Base-by-base conservation (phyloP, 2,888 invertebrate genomes). In the Pediacus dermestoides region DNA sequence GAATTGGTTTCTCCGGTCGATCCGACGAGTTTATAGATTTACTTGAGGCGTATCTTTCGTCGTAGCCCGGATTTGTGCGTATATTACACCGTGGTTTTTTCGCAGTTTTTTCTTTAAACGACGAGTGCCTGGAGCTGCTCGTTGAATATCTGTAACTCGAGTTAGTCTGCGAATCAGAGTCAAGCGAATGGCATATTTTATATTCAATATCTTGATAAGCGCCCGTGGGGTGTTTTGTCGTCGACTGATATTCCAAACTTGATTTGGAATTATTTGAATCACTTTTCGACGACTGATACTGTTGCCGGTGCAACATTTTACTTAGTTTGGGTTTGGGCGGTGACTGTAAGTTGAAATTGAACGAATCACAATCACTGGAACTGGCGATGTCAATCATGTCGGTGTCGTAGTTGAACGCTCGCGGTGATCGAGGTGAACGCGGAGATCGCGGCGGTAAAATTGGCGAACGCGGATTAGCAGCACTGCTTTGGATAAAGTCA, bases 41-140 rank as follows among this genome's bases (percentile, higher is more conserved):
- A 31, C 53, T 61, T 1, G 66, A 67, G 1, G 56, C 53, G 39
- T 64, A 66, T 30, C 60, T 53, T 1, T 76, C 75, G 50, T 78
- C 76, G 52, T 78, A 79, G 2, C 78, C 78, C 12, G 79, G 79
- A 58, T 79, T 79, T 0, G 77, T 77, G 46, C 77, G 74, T 25
- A 78, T 79, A 58, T 78, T 69, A 30, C 67, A 67, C 21, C 50
- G 48, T 1, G 64, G 61, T 35, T 62, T 66, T 15, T 55, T 58
- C n/a, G n/a, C n/a, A n/a, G n/a, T n/a, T 44, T 63, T 66, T 23
- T 68, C 67, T 43, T 66, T 68, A 28, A 67, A 54, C 1, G 65
- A 65, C 2, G 66, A 64, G 47, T 67, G 67, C 12, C 28, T 11
- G 8, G 28, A 28, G n/a, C 13, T 28, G 28, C 8, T 11, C 10